phyloP scores from a whole-genome alignment of 2,797 vertebrate genomes.

The Crypturellus tataupa region DNA sequence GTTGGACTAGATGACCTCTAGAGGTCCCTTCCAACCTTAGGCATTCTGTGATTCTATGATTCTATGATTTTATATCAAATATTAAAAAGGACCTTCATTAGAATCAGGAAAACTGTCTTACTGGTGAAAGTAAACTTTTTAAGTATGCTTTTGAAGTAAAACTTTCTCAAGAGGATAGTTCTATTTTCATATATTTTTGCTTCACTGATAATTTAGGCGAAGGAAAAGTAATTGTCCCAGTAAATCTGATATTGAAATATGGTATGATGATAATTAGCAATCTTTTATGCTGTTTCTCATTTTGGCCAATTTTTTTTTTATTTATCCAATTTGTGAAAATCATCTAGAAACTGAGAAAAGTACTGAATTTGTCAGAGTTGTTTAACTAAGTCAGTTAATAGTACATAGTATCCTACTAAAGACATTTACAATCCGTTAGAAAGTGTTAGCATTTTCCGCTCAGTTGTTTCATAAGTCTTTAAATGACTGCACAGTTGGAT shows the following conservation, averaged over 20 bases:
- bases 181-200: background rate
- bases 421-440: background rate
- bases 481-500: background rate
- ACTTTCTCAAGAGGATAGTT: background rate
- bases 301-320: constrained; percentile 1
- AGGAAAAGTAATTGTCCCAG: background rate
- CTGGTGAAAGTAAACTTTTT: background rate
- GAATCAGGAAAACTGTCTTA: background rate
- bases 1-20: no score
- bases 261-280: background rate
- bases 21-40: no score
- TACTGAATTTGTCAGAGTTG: background rate
- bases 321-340: background rate
- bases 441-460: background rate
- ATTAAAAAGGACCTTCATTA: background rate
- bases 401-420: background rate
- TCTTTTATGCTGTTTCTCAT: background rate
- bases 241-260: background rate
- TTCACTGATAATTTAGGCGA: background rate
- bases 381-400: background rate
- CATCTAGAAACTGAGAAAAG: background rate
- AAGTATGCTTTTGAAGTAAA: background rate
- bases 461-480: background rate
- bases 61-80: constrained; percentile 8
- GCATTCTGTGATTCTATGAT: no score